Conservation (phyloP, 2,113 vertebrate species). For the Microcebus griseorufus region DNA sequence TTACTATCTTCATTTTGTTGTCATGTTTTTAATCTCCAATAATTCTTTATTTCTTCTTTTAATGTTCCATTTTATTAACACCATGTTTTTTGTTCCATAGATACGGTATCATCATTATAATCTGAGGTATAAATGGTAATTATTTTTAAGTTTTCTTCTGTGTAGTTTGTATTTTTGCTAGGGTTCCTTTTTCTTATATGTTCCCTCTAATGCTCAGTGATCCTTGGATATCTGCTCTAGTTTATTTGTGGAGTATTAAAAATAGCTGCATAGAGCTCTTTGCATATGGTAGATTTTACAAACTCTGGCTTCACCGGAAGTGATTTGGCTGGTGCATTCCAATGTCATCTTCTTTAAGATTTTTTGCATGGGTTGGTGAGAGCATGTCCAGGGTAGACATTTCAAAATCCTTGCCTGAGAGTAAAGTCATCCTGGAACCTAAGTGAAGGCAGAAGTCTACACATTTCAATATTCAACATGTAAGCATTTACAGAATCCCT, state of each 20-base stretch:
- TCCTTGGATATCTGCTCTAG: not conserved
- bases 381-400: not conserved
- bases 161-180: not conserved
- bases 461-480: not conserved
- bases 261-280: not conserved
- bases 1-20: not conserved
- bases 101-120: not conserved
- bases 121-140: not conserved
- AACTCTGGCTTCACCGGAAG: not conserved
- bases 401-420: not conserved
- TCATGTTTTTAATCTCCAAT: not conserved
- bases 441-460: not conserved
- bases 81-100: not conserved
- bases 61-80: not conserved
- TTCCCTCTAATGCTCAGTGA: not conserved
- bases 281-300: not conserved
- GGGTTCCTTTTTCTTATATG: too few species aligned
- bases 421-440: not conserved
- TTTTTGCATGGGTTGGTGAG: not conserved
- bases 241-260: not conserved
- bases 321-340: not conserved
- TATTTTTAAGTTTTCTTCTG: not conserved
- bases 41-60: not conserved
- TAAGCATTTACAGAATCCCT: not conserved
- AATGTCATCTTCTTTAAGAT: not conserved